Conservation (phyloP, 2,113 vertebrate genomes). For the Heptranchias perlo region DNA sequence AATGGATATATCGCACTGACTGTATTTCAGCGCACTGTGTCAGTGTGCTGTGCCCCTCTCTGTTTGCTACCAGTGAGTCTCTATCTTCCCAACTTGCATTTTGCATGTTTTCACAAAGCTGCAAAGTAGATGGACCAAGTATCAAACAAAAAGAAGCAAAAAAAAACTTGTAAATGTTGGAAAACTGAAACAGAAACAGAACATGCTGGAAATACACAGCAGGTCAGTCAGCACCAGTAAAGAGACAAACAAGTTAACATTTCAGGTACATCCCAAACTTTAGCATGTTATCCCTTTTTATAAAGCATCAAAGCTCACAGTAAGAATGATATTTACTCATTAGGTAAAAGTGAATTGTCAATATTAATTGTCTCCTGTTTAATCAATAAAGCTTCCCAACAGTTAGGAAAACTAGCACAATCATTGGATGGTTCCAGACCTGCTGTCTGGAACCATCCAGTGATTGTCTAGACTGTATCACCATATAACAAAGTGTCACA, state of each 20-base stretch:
- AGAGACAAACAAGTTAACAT: too few relatives aligned
- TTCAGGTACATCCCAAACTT: neutral
- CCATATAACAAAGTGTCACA: neutral
- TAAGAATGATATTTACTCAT: neutral
- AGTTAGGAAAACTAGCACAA: neutral
- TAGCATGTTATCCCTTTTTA: neutral
- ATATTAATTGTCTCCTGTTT: neutral
- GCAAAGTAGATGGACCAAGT: neutral
- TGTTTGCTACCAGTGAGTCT: neutral
- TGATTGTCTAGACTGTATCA: neutral
- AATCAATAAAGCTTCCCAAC: neutral
- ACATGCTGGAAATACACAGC: too few relatives aligned
- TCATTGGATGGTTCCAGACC: neutral
- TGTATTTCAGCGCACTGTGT: neutral
- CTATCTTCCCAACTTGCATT: neutral
- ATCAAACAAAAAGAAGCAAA: neutral
- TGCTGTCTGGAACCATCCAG: neutral
- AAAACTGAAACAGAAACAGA: neutral
- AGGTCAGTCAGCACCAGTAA: too few relatives aligned
- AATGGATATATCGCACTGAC: neutral
- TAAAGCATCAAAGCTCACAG: neutral
- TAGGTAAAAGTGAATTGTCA: neutral
- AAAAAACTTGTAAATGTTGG: neutral
- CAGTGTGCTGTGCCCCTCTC: neutral
- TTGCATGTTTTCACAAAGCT: neutral